phyloP scores from a whole-genome alignment of 2,113 vertebrate species.

The Aplodontia rufa region DNA sequence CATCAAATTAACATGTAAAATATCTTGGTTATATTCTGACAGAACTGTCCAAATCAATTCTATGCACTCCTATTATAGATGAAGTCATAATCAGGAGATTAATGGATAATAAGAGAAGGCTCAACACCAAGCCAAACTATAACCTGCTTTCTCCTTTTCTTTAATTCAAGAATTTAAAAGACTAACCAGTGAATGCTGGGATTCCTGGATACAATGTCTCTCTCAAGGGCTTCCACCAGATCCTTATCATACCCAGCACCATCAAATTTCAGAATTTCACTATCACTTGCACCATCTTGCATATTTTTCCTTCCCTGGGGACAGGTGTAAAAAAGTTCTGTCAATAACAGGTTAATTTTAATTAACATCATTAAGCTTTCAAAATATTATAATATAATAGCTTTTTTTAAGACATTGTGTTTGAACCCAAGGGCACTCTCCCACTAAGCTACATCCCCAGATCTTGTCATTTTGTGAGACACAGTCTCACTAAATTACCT shows the following conservation, averaged over 20 bases:
- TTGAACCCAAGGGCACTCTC: neutral
- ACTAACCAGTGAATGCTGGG: conserved; percentile 95
- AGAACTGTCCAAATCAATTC: conserved; percentile 7
- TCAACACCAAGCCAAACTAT: neutral
- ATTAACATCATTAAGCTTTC: conserved; percentile 35
- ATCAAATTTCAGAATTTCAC: conserved; percentile 94
- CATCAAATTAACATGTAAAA: conserved; percentile 60
- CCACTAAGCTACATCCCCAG: neutral
- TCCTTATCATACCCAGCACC: conserved; percentile 93
- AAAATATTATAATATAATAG: neutral
- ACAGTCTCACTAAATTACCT: neutral
- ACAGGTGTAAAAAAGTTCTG: conserved; percentile 7
- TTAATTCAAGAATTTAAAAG: conserved; percentile 5
- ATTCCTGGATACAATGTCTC: conserved; percentile 97
- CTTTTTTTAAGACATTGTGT: neutral
- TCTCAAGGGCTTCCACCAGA: conserved; percentile 94
- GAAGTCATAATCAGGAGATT: conserved; percentile 50
- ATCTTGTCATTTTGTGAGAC: neutral
- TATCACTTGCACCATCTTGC: conserved; percentile 87
- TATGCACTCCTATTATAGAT: conserved; percentile 23
- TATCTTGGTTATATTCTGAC: conserved; percentile 4
- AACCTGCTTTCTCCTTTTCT: neutral
- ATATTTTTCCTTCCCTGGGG: conserved; percentile 89
- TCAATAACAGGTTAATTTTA: conserved; percentile 44
- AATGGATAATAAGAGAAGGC: neutral